Evolutionary conservation across 1,140 invertebrate species (phyloP).

Genomic region (Trachymyrmex septentrionalis): DNA sequence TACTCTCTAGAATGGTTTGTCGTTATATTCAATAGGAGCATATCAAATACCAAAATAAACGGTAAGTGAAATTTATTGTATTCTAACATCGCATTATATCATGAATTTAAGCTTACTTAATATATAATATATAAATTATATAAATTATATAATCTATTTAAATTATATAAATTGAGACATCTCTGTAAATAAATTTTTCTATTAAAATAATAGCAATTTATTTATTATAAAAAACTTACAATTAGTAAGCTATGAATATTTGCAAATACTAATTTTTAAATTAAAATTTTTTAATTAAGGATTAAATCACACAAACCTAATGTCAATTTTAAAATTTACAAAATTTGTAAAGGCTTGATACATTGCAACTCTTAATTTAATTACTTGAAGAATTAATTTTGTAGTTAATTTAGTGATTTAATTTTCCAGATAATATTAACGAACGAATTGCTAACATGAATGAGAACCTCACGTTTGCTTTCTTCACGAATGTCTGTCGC

Average conservation of each 20-base stretch:
- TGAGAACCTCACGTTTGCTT: conserved; percentile 89
- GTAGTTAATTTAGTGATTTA: conserved; percentile 16
- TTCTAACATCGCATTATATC: conserved; percentile 8
- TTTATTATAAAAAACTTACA: not conserved
- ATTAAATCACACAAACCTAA: not conserved
- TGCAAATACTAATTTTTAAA: too few relatives aligned
- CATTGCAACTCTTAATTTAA: not conserved
- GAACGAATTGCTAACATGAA: conserved; percentile 89
- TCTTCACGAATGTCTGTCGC: conserved; percentile 91
- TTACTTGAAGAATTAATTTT: not conserved
- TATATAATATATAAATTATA: not conserved
- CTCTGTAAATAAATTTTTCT: not conserved
- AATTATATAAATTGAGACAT: too few relatives aligned
- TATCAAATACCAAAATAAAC: conserved; percentile 89
- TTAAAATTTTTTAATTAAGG: not conserved
- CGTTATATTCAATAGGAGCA: conserved; percentile 90
- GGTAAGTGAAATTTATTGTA: conserved; percentile 72
- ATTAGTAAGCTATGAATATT: not conserved
- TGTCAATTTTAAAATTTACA: not conserved
- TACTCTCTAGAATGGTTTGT: conserved; percentile 93
- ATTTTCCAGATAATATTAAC: conserved; percentile 88
- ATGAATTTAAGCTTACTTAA: not conserved
- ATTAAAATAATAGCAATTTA: not conserved
- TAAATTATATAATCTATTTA: not conserved
- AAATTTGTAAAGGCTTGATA: not conserved